Evolutionary conservation across 2,113 vertebrate species (phyloP).

Genomic region (Lucifuga dentata): DNA sequence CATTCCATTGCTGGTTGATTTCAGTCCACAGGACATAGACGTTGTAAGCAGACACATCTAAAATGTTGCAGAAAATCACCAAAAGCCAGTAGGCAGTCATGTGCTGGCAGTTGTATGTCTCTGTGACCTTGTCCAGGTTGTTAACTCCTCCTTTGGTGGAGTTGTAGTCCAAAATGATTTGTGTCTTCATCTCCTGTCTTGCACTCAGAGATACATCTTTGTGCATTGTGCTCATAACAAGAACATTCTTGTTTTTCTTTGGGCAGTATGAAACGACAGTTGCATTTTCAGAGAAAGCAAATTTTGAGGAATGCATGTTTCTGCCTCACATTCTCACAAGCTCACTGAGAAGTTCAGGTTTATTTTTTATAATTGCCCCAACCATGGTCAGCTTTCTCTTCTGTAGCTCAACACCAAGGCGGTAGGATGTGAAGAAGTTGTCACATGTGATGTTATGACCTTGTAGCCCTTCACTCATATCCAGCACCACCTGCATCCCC

Average conservation of each 20-base stretch:
- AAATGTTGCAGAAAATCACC: slow-evolving; percentile 21
- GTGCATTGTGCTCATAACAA: neutral
- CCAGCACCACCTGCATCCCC: neutral
- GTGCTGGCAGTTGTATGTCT: slow-evolving; percentile 18
- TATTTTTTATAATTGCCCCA: slow-evolving; percentile 15
- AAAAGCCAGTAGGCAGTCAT: slow-evolving; percentile 6
- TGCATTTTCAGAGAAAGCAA: slow-evolving; percentile 23
- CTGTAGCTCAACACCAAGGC: slow-evolving; percentile 2
- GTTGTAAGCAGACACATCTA: slow-evolving; percentile 21
- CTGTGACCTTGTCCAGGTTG: slow-evolving; percentile 27
- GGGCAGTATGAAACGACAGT: slow-evolving; percentile 19
- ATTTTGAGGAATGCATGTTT: slow-evolving; percentile 12
- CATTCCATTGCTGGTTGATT: neutral
- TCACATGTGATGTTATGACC: neutral
- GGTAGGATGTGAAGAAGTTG: neutral
- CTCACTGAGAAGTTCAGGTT: slow-evolving; percentile 19
- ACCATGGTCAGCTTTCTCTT: slow-evolving; percentile 14
- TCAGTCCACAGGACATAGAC: slow-evolving; percentile 22
- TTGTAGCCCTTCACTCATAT: neutral
- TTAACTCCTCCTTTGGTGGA: slow-evolving; percentile 27
- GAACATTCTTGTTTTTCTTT: slow-evolving; percentile 2
- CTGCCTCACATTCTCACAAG: slow-evolving; percentile 19
- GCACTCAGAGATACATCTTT: neutral
- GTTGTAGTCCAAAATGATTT: slow-evolving; percentile 25
- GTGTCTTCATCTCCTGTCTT: slow-evolving; percentile 17